Conservation (phyloP, 2,888 invertebrate genomes). For the Temnothorax ravouxi region DNA sequence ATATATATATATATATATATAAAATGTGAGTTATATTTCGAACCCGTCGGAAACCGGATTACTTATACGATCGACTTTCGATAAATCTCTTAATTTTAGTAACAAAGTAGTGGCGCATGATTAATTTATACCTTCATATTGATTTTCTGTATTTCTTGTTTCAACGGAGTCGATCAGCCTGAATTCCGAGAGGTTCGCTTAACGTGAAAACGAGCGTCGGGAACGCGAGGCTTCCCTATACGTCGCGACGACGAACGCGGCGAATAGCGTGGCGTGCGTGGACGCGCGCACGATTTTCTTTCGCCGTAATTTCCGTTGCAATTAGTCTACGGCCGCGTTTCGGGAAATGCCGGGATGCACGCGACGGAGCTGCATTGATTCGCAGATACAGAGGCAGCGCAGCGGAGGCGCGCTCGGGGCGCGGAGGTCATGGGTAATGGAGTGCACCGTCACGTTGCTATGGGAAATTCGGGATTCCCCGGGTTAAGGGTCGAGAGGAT, state of each 20-base stretch:
- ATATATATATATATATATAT: neutral
- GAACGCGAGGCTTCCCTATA: neutral
- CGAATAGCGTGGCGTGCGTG: constrained; percentile 11
- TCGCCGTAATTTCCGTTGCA: constrained; percentile 53
- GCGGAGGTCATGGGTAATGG: constrained; percentile 79
- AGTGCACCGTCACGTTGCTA: constrained; percentile 77
- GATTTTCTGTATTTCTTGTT: neutral
- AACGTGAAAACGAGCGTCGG: neutral
- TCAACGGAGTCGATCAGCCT: neutral
- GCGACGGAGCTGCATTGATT: constrained; percentile 77
- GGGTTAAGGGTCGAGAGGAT: constrained; percentile 68
- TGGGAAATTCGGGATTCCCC: constrained; percentile 75
- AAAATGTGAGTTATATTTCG: neutral
- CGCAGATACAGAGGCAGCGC: constrained; percentile 71
- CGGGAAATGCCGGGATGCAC: constrained; percentile 73
- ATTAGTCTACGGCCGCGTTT: constrained; percentile 68
- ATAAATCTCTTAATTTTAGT: neutral
- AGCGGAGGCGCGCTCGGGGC: constrained; percentile 67
- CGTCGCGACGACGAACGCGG: neutral
- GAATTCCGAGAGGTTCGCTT: neutral
- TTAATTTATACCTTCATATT: neutral
- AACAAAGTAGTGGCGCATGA: neutral
- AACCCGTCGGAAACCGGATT: neutral
- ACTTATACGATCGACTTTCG: neutral
- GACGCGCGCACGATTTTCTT: constrained; percentile 38